A percentile compares a stretch with the other conserved stretches of the same genome.
phyloP scores from a whole-genome alignment of 2,797 vertebrate genomes.

The Spheniscus humboldti region DNA sequence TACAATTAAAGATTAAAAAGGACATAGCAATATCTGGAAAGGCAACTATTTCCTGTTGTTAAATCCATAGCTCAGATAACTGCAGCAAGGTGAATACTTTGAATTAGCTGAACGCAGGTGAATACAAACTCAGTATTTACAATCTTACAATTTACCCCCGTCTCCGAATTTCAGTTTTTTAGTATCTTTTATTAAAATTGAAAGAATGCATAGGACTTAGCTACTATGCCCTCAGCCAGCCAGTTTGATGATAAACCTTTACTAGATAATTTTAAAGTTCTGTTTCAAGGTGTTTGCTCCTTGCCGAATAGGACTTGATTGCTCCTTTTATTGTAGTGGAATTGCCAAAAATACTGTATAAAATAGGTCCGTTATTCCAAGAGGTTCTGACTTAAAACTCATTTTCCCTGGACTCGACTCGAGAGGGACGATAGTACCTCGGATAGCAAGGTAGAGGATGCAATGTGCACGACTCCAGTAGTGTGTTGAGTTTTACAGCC shows the following conservation, averaged over 20 bases:
- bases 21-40: not conserved
- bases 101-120: slow-evolving; percentile 2
- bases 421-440: not conserved
- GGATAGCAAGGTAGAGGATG: not conserved
- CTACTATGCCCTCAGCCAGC: not conserved
- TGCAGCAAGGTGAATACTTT: slow-evolving; percentile 9
- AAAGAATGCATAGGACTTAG: not conserved
- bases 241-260: not conserved
- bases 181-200: not conserved
- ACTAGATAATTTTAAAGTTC: not conserved
- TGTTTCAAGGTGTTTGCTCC: not conserved
- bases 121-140: not conserved
- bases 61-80: not conserved
- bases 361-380: not conserved
- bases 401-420: not conserved
- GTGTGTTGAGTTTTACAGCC: slow-evolving; percentile 10
- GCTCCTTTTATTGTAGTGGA: not conserved
- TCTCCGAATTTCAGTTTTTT: not conserved
- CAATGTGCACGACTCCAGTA: not conserved
- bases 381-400: not conserved
- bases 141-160: not conserved
- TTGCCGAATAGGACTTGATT: not conserved
- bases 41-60: not conserved
- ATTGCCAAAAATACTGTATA: not conserved
- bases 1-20: not conserved